Conservation (phyloP, 1,140 invertebrate genomes). For the Pseudobourletiella spinata region DNA sequence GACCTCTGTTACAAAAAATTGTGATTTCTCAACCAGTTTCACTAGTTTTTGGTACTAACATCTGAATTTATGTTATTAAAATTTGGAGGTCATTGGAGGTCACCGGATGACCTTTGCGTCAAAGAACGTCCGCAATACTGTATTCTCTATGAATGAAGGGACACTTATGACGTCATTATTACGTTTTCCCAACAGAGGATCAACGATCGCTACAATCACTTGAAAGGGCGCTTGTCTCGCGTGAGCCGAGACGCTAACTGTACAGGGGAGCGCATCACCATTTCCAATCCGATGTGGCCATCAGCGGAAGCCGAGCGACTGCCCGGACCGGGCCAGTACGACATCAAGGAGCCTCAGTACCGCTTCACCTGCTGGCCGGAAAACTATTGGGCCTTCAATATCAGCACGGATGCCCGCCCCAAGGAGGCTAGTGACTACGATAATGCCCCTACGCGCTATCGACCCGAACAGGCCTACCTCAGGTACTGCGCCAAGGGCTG, state of each 20-base stretch:
- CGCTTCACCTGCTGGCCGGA: background rate
- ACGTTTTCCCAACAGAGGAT: too few species aligned
- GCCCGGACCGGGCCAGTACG: slow-evolving; percentile 7
- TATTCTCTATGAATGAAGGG: too few species aligned
- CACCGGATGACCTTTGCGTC: too few species aligned
- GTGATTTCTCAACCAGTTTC: too few species aligned
- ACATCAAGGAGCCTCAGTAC: background rate
- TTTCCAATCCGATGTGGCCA: slow-evolving; percentile 11
- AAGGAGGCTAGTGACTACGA: background rate
- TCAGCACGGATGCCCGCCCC: background rate
- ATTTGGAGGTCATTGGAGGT: too few species aligned
- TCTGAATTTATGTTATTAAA: too few species aligned
- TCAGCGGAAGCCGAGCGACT: background rate
- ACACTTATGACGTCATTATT: slow-evolving; percentile 1
- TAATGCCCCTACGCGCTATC: background rate
- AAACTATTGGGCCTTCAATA: slow-evolving; percentile 5
- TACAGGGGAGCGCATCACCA: slow-evolving; percentile 11
- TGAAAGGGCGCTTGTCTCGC: background rate
- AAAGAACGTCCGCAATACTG: too few species aligned
- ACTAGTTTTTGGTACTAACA: too few species aligned
- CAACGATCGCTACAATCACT: slow-evolving; percentile 3
- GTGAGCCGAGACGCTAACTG: background rate
- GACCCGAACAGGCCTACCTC: background rate
- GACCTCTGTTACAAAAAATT: too few species aligned
- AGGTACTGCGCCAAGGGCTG: background rate